Evolutionary conservation across 1,140 invertebrate species (phyloP).

Genomic region (Psilanteris sp.): DNA sequence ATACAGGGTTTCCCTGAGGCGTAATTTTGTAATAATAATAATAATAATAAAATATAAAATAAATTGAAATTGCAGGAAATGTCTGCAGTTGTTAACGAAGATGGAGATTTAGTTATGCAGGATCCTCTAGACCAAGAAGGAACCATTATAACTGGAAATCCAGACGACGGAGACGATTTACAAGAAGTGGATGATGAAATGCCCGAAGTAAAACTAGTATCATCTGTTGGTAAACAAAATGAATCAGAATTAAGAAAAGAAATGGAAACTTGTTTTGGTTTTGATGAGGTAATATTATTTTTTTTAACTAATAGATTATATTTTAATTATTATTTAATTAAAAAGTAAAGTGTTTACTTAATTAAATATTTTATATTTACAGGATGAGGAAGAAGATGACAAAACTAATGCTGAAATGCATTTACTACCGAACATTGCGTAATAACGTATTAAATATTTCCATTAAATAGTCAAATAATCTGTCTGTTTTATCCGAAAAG

Average conservation of each 20-base stretch:
- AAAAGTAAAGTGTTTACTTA: too few relatives aligned
- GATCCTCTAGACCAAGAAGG: conserved; percentile 77
- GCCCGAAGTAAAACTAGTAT: conserved; percentile 72
- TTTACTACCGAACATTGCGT: conserved; percentile 75
- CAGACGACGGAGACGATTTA: conserved; percentile 72
- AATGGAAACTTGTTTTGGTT: conserved; percentile 91
- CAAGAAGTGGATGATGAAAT: conserved; percentile 75
- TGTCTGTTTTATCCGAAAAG: conserved; percentile 54
- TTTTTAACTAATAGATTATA: too few relatives aligned
- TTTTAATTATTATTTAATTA: too few relatives aligned
- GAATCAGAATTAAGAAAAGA: conserved; percentile 82
- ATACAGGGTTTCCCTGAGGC: too few relatives aligned
- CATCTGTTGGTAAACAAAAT: conserved; percentile 70
- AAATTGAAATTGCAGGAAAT: conserved; percentile 66
- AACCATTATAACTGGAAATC: conserved; percentile 69
- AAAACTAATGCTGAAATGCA: conserved; percentile 69
- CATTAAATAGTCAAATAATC: conserved; percentile 72
- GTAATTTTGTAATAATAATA: too few relatives aligned
- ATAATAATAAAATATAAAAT: too few relatives aligned
- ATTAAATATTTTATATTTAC: too few relatives aligned
- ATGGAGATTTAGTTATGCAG: conserved; percentile 78
- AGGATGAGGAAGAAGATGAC: conserved; percentile 75
- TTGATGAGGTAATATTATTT: conserved; percentile 84
- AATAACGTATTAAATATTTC: conserved; percentile 69
- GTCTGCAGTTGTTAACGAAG: conserved; percentile 77